Conservation (phyloP, 2,797 vertebrate genomes). For the Danio choprae region DNA sequence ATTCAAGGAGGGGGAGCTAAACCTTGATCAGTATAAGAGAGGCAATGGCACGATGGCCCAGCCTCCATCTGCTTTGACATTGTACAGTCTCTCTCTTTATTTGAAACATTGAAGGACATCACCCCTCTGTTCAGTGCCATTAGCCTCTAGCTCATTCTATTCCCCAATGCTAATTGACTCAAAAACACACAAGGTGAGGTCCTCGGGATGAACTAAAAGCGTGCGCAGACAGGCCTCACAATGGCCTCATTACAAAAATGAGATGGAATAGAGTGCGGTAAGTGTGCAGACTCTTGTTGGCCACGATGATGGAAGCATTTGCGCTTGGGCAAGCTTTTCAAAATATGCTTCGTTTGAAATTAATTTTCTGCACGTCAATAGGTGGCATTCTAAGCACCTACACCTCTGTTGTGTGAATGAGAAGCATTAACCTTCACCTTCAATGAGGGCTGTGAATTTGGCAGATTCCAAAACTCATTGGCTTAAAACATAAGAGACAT, state of each 20-base stretch:
- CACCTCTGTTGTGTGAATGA: constrained; percentile 30
- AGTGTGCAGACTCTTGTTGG: constrained; percentile 44
- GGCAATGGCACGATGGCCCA: constrained; percentile 38
- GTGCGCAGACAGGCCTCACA: constrained; percentile 44
- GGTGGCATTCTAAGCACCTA: constrained; percentile 40
- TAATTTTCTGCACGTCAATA: constrained; percentile 23
- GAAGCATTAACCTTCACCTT: constrained; percentile 52
- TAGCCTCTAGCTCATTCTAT: constrained; percentile 56
- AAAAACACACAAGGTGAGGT: constrained; percentile 53
- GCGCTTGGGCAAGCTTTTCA: constrained; percentile 24
- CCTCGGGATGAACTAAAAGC: constrained; percentile 45
- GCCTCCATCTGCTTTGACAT: constrained; percentile 42
- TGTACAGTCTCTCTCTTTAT: constrained; percentile 42
- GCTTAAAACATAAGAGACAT: constrained; percentile 12
- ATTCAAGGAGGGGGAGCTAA: constrained; percentile 36
- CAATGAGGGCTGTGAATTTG: constrained; percentile 27
- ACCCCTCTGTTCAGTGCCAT: constrained; percentile 55
- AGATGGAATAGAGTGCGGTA: constrained; percentile 22
- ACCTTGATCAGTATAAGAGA: constrained; percentile 32
- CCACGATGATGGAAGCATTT: constrained; percentile 31
- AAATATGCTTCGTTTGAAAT: constrained; percentile 43
- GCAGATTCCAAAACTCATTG: constrained; percentile 38
- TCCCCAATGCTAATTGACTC: constrained; percentile 58
- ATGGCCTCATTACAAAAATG: constrained; percentile 53
- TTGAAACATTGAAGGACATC: constrained; percentile 52